Conservation (phyloP, 2,113 vertebrate genomes). For the Odobenus rosmarus region DNA sequence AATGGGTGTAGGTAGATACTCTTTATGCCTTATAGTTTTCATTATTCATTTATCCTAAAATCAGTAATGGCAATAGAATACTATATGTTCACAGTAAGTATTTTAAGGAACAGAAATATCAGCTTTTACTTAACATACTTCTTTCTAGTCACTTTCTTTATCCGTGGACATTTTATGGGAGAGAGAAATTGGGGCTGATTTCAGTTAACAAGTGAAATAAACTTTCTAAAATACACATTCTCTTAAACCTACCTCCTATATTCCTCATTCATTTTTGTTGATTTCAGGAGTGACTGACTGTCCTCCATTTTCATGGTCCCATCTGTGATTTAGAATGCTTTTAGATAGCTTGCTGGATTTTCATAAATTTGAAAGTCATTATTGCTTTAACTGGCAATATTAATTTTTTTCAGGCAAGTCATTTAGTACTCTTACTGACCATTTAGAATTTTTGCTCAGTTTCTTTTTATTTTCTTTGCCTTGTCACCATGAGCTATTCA, state of each 20-base stretch:
- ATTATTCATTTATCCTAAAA: slow-evolving; percentile 42
- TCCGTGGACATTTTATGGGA: background rate
- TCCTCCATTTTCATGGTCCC: background rate
- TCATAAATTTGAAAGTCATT: background rate
- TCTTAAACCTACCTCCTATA: background rate
- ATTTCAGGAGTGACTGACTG: background rate
- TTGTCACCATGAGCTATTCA: background rate
- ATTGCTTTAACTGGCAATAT: background rate
- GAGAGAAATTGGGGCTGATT: background rate
- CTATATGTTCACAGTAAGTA: background rate
- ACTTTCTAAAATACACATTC: background rate
- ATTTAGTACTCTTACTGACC: background rate
- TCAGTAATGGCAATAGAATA: background rate
- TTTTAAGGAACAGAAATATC: slow-evolving; percentile 46
- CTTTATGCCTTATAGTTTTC: background rate
- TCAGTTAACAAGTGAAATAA: slow-evolving; percentile 17
- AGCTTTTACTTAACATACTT: slow-evolving; percentile 37
- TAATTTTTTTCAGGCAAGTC: background rate
- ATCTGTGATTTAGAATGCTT: background rate
- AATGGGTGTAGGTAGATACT: background rate
- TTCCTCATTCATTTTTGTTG: background rate
- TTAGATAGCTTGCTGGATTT: slow-evolving; percentile 25
- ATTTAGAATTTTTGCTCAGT: background rate
- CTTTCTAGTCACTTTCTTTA: slow-evolving; percentile 6
- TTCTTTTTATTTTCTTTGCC: background rate